phyloP scores from a whole-genome alignment of 2,113 vertebrate species.

The Tringa solitaria region DNA sequence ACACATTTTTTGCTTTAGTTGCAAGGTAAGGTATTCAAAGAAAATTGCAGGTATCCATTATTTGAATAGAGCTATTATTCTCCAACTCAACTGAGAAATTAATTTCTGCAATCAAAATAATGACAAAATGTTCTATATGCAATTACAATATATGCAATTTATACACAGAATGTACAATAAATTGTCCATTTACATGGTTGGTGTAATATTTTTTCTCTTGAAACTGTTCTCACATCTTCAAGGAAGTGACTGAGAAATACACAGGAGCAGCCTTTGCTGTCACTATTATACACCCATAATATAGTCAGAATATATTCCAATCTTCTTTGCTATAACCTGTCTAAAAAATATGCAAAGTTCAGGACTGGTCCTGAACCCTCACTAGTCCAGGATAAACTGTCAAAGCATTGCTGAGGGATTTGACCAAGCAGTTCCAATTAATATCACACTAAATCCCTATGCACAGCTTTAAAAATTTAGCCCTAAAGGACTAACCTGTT shows the following conservation, averaged over 20 bases:
- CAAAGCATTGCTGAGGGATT: constrained; percentile 14
- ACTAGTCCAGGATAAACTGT: background rate
- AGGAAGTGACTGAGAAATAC: background rate
- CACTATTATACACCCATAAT: background rate
- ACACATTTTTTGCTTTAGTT: background rate
- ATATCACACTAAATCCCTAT: constrained; percentile 6
- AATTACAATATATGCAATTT: background rate
- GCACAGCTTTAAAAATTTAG: constrained; percentile 33
- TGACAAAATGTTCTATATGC: background rate
- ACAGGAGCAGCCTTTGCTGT: background rate
- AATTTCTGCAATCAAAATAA: constrained; percentile 1
- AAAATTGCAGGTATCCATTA: background rate
- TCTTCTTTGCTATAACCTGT: background rate
- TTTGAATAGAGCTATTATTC: background rate
- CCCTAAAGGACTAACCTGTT: constrained; percentile 49
- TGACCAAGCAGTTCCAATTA: constrained; percentile 21
- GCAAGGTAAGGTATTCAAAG: background rate
- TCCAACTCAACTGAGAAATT: background rate
- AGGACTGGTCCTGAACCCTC: background rate
- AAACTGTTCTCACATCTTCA: background rate
- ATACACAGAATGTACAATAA: background rate
- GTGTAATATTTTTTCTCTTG: background rate
- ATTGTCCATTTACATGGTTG: background rate
- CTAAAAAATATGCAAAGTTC: constrained; percentile 11
- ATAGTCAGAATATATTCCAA: background rate